phyloP scores from a whole-genome alignment of 2,113 vertebrate genomes.

The Peromyscus californicus region DNA sequence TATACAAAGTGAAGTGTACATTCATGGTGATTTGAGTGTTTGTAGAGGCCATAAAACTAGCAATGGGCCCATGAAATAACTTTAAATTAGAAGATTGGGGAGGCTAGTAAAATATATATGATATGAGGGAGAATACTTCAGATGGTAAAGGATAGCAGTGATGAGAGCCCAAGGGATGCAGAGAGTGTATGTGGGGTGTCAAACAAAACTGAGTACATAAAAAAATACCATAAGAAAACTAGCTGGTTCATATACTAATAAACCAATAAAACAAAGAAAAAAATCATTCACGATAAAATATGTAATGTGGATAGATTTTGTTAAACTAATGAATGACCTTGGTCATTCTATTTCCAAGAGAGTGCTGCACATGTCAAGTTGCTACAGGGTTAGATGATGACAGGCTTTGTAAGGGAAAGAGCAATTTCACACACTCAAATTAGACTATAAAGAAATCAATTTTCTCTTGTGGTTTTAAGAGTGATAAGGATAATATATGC shows the following conservation, averaged over 20 bases:
- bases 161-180: no score
- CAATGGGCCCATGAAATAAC: background rate
- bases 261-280: background rate
- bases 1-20: background rate
- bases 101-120: background rate
- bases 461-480: slow-evolving; percentile 19
- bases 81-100: background rate
- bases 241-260: background rate
- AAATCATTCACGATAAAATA: background rate
- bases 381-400: background rate
- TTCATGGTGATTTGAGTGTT: background rate
- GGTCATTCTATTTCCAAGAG: background rate
- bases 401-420: background rate
- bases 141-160: background rate
- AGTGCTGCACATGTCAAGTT: background rate
- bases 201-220: background rate
- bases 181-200: background rate
- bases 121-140: background rate
- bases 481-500: background rate
- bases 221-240: background rate
- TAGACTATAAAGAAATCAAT: background rate
- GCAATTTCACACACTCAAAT: background rate
- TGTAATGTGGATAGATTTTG: background rate
- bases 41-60: background rate
- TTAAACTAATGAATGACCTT: slow-evolving; percentile 17